Evolutionary conservation across 2,888 invertebrate species (phyloP).

Genomic region (Rutpela maculata): DNA sequence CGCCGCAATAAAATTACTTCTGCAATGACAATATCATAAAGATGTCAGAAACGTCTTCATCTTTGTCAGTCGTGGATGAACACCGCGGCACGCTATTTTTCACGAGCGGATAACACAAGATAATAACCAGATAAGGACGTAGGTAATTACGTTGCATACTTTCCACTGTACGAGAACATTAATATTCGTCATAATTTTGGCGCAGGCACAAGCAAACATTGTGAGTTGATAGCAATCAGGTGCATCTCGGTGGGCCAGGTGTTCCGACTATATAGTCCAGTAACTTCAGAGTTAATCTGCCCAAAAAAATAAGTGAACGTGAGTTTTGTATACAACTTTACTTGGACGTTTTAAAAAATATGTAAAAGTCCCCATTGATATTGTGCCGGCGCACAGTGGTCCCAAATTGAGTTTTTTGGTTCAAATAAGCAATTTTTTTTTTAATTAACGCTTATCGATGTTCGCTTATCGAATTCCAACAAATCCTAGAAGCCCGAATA

Average conservation of each 20-base stretch:
- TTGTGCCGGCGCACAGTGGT: too few species aligned
- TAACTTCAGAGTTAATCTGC: too few species aligned
- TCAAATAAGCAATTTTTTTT: too few species aligned
- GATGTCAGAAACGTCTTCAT: conserved; percentile 55
- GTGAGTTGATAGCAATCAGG: conserved; percentile 58
- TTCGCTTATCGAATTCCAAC: too few species aligned
- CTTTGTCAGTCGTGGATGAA: conserved; percentile 48
- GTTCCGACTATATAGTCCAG: conserved; percentile 38
- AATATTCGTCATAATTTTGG: conserved; percentile 63
- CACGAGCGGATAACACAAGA: conserved; percentile 20
- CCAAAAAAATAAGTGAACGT: too few species aligned
- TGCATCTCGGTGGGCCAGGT: conserved; percentile 58
- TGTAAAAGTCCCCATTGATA: too few species aligned
- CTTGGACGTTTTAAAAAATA: too few species aligned
- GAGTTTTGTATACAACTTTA: too few species aligned
- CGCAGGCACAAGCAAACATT: conserved; percentile 59
- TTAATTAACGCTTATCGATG: too few species aligned
- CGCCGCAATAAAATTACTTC: conserved; percentile 50
- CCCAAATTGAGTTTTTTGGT: too few species aligned
- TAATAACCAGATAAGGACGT: conserved; percentile 2
- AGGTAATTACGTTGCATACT: conserved; percentile 12
- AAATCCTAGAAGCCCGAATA: too few species aligned
- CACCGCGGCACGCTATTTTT: conserved; percentile 28
- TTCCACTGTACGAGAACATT: conserved; percentile 46
- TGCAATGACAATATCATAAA: conserved; percentile 51